Conservation (phyloP, 1,140 invertebrate genomes). For the Copidosoma floridanum region DNA sequence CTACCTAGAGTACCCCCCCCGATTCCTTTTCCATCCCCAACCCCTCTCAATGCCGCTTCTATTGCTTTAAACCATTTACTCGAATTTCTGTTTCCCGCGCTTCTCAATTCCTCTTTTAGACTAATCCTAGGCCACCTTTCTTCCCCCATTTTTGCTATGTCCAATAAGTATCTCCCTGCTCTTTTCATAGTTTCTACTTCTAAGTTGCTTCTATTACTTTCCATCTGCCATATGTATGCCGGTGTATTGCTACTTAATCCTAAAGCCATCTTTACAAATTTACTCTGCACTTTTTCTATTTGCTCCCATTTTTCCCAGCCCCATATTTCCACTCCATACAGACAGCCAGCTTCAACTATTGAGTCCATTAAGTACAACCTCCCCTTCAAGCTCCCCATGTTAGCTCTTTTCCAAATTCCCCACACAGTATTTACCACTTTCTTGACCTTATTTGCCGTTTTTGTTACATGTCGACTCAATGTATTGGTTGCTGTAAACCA, state of each 20-base stretch:
- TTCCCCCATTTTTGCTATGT: background rate
- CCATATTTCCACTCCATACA: conserved; percentile 11
- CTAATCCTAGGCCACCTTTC: background rate
- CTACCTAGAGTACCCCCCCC: background rate
- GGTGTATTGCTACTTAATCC: conserved; percentile 1
- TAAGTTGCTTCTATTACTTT: background rate
- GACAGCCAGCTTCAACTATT: conserved; percentile 1
- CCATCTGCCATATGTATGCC: background rate
- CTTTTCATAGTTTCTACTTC: background rate
- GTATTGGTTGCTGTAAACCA: too few relatives aligned
- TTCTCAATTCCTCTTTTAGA: background rate
- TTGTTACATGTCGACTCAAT: background rate
- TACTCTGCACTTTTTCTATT: too few relatives aligned
- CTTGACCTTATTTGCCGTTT: background rate
- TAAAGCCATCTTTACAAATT: too few relatives aligned
- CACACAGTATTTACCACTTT: background rate
- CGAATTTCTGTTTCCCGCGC: background rate
- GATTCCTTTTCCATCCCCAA: background rate
- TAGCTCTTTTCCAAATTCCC: conserved; percentile 1
- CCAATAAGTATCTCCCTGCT: background rate
- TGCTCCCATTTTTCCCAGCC: too few relatives aligned
- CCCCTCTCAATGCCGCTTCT: too few relatives aligned
- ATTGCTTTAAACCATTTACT: too few relatives aligned
- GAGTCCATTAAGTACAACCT: conserved; percentile 8
- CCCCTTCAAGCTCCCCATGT: background rate